Evolutionary conservation across 2,797 vertebrate genomes (phyloP), one percentile per base, ranked within the genome.

Genomic region (Pempheris klunzingeri): DNA sequence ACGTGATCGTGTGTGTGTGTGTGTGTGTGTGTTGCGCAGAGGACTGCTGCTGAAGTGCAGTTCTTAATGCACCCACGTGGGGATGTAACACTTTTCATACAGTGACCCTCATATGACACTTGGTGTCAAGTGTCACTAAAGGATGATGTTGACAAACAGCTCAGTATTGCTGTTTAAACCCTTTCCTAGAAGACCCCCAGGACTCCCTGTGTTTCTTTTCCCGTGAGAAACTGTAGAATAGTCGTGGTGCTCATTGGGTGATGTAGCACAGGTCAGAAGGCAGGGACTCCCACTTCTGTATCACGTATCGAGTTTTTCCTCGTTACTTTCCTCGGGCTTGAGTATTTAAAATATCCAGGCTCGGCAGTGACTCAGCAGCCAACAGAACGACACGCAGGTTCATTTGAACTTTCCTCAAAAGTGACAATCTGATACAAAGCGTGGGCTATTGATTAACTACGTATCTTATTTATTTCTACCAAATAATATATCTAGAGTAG

Each of bases 401-500:
- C 30, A 58, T 57, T 26, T 12, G 34, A 22, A 58, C 38, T 18
- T 61, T 55, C 22, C 60, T 70, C 62, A 74, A 50, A 71, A 38
- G 52, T 66, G 83, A 90, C 82, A 84, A 88, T 90, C 85, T 39
- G 24, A 75, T 52, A 57, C 24, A 24, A 15, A 50, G 43, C 34
- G 20, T 18, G 61, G 63, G 43, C 44, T 54, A 15, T 66, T 70
- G 2, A 43, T 74, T 67, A 13, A 64, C 18, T 30, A 52, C 57
- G 26, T 50, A 39, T 53, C 24, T 39, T 84, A 82, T 90, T 92
- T 90, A 86, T 90, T 92, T 87, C 24, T 69, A 71, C 34, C 18
- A 72, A 44, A 64, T 36, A 6, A 39, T 77, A 1, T 74, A 54
- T 72, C 13, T 68, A 62, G 50, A 73, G 9, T 75, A 82, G 44